These are phyloP conservation scores for Gadus chalcogrammus DNA, from an alignment of 2,113 vertebrate species.

Conservation along the genomic window DNA sequence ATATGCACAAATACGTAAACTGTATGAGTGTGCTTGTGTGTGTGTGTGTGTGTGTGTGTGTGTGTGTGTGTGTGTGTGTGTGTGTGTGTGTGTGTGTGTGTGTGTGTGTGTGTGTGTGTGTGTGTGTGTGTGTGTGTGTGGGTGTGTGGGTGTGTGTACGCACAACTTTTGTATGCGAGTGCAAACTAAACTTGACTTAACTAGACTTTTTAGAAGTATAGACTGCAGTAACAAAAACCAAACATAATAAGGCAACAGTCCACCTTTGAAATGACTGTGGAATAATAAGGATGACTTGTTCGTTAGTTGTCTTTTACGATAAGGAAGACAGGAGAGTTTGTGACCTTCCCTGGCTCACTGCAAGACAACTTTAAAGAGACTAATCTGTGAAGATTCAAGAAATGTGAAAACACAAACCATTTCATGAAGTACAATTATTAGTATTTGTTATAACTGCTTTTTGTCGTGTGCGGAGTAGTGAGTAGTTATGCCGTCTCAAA, in stretches of 20 bases:
- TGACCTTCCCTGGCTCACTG: neutral
- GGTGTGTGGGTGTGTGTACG: neutral
- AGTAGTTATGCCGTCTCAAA: constrained; percentile 4
- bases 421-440: neutral
- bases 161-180: neutral
- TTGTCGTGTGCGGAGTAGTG: constrained; percentile 2
- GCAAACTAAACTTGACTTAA: neutral
- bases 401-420: neutral
- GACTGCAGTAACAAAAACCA: too few species aligned
- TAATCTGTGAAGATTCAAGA: constrained; percentile 5
- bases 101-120: constrained; percentile 2
- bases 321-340: constrained; percentile 3
- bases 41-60: constrained; percentile 2
- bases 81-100: neutral
- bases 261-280: neutral
- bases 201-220: too few species aligned
- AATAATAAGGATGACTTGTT: neutral
- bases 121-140: neutral
- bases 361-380: neutral
- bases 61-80: neutral
- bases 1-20: neutral
- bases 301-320: neutral
- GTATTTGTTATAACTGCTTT: constrained; percentile 5
- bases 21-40: neutral
- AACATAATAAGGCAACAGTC: too few species aligned